Conservation (phyloP, 1,140 invertebrate genomes). For the Steinernema khuongi region DNA sequence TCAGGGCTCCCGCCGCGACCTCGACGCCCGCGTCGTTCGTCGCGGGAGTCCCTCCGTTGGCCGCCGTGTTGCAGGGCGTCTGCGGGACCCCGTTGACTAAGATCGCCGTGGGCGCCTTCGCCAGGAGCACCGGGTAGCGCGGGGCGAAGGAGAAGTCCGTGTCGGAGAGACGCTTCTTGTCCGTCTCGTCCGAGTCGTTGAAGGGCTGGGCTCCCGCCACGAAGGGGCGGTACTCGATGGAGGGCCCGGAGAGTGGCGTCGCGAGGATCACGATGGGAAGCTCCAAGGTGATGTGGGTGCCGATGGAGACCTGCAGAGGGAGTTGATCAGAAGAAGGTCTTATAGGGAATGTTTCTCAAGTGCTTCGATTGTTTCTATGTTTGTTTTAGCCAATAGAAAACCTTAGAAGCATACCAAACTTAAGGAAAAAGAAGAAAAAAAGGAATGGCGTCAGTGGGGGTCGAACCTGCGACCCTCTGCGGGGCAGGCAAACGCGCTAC, state of each 20-base stretch:
- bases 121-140: not conserved
- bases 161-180: conserved; percentile 21
- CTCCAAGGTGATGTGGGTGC: conserved; percentile 28
- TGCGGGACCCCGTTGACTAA: conserved; percentile 17
- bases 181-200: conserved; percentile 35
- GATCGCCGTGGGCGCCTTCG: not conserved
- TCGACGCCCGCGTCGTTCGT: not conserved
- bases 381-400: not conserved
- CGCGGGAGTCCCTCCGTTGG: not conserved
- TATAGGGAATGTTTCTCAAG: too few relatives aligned
- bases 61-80: not conserved
- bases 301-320: conserved; percentile 26
- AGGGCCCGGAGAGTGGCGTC: not conserved
- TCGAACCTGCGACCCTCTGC: too few relatives aligned
- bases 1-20: conserved; percentile 21
- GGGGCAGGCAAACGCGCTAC: too few relatives aligned
- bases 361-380: too few relatives aligned
- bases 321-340: too few relatives aligned
- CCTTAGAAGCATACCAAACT: not conserved
- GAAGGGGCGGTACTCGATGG: conserved; percentile 19
- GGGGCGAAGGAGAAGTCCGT: not conserved
- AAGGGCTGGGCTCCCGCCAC: conserved; percentile 32
- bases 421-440: too few relatives aligned
- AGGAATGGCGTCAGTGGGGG: too few relatives aligned
- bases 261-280: conserved; percentile 32